Evolutionary conservation across 1,140 invertebrate genomes (phyloP).

Genomic region (Drosophila suzukii): DNA sequence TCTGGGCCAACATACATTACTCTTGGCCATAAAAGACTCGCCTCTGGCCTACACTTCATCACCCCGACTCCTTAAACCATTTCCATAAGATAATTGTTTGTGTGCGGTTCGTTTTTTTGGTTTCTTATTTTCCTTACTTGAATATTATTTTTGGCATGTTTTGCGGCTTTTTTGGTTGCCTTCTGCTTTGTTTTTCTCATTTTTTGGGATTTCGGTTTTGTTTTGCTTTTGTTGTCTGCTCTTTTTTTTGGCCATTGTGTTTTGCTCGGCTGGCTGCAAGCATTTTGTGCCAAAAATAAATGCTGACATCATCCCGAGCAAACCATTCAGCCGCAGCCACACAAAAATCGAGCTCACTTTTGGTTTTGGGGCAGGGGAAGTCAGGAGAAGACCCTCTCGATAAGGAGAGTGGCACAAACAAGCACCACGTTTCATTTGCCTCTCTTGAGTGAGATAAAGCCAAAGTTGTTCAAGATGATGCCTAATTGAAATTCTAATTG

Average conservation of each 20-base stretch:
- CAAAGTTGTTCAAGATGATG: slow-evolving; percentile 23
- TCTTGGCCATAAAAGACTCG: slow-evolving; percentile 39
- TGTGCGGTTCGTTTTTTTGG: slow-evolving; percentile 1
- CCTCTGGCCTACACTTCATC: slow-evolving; percentile 42
- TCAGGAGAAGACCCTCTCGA: neutral
- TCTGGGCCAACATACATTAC: slow-evolving; percentile 38
- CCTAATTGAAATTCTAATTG: slow-evolving; percentile 63
- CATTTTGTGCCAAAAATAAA: slow-evolving; percentile 76
- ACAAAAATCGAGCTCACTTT: slow-evolving; percentile 60
- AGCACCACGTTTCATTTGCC: neutral
- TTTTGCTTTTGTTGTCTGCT: slow-evolving; percentile 67
- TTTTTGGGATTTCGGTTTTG: slow-evolving; percentile 60
- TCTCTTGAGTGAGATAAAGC: slow-evolving; percentile 53
- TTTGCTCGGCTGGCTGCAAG: slow-evolving; percentile 50
- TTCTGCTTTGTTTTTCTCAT: slow-evolving; percentile 16
- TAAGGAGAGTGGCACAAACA: slow-evolving; percentile 21
- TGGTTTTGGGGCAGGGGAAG: slow-evolving; percentile 32
- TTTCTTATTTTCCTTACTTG: slow-evolving; percentile 33
- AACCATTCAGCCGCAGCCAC: slow-evolving; percentile 41
- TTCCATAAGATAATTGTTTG: slow-evolving; percentile 51
- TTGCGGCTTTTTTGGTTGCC: slow-evolving; percentile 59
- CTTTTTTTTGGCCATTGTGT: slow-evolving; percentile 47
- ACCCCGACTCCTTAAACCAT: slow-evolving; percentile 24
- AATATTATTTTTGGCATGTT: slow-evolving; percentile 82
- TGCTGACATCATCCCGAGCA: slow-evolving; percentile 71